Evolutionary conservation across 2,113 vertebrate genomes (phyloP), one percentile per base, ranked within the genome.

Genomic region (Neomonachus schauinslandi): DNA sequence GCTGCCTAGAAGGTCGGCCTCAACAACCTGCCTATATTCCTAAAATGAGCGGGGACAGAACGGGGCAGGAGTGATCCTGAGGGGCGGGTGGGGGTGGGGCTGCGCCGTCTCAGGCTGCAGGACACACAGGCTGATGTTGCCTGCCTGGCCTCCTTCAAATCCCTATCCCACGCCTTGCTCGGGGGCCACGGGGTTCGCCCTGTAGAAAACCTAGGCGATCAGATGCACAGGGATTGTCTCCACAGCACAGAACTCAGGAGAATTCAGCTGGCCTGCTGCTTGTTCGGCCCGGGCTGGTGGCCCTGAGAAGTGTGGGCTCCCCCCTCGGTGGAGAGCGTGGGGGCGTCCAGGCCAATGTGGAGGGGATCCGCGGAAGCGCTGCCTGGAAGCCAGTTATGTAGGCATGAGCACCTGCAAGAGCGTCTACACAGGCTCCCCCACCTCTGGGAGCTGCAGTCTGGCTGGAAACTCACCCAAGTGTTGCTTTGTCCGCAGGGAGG

Each of bases 361-460:
- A 65, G 11, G 21, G 11, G 21, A 31, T 14, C 31, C 1, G 0
- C 4, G 1, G 49, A 31, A 36, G 15, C 2, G 0, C 28, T 7
- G 24, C 51, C 53, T 53, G 11, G 7, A 21, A 10, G 39, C 7
- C 42, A 24, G 21, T 77, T 33, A 19, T 9, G 39, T 51, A 57
- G 51, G 81, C 6, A 21, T 0, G 76, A 61, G 26, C 0, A 3
- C 6, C 49, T 57, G 59, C 0, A 4, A 4, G 61, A 67, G 46
- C 31, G 1, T 21, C 57, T 1, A 4, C 9, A 1, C 15, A 36
- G 36, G 21, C 24, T 55, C 18, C 51, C 18, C 6, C 10, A 4
- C 18, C 33, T 39, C 21, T 39, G 36, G 49, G 46, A 24, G 16
- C 28, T 31, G 13, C 1, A 1, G 1, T 3, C 7, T 24, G n/a